These are phyloP conservation scores for Hiodon alosoides DNA, from an alignment of 2,113 vertebrate species.

Conservation along the genomic window DNA sequence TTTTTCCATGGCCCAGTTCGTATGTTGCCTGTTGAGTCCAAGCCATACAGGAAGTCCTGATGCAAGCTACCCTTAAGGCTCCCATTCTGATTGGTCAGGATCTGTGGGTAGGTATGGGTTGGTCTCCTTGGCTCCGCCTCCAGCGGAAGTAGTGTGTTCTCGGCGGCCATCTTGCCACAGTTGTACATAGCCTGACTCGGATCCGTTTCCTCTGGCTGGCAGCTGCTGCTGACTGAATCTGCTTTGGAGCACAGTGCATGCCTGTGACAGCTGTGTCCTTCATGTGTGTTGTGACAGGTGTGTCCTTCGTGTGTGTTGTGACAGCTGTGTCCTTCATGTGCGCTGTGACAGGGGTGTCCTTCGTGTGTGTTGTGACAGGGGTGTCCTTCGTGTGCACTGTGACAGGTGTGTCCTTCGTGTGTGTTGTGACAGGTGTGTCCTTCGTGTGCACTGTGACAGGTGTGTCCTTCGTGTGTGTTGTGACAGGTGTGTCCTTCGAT, in stretches of 20 bases:
- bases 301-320: too few species aligned
- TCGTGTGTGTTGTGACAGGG: slow-evolving; percentile 46
- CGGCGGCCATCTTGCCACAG: slow-evolving; percentile 56
- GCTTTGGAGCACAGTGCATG: slow-evolving; percentile 68
- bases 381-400: slow-evolving; percentile 44
- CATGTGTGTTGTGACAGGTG: neutral
- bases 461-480: slow-evolving; percentile 38
- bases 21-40: slow-evolving; percentile 74
- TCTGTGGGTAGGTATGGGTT: slow-evolving; percentile 60
- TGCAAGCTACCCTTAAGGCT: slow-evolving; percentile 65
- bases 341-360: slow-evolving; percentile 50
- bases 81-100: slow-evolving; percentile 63
- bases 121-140: slow-evolving; percentile 49
- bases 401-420: slow-evolving; percentile 49
- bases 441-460: slow-evolving; percentile 45
- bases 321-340: too few species aligned
- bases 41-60: slow-evolving; percentile 64
- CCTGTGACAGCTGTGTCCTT: slow-evolving; percentile 50
- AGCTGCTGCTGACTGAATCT: slow-evolving; percentile 45
- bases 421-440: slow-evolving; percentile 54
- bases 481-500: slow-evolving; percentile 32
- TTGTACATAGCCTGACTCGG: slow-evolving; percentile 61
- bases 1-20: slow-evolving; percentile 83
- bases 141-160: slow-evolving; percentile 58
- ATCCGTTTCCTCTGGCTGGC: slow-evolving; percentile 64